Base-by-base conservation (phyloP, 1,140 invertebrate species). In the Drosophila sturtevanti region DNA sequence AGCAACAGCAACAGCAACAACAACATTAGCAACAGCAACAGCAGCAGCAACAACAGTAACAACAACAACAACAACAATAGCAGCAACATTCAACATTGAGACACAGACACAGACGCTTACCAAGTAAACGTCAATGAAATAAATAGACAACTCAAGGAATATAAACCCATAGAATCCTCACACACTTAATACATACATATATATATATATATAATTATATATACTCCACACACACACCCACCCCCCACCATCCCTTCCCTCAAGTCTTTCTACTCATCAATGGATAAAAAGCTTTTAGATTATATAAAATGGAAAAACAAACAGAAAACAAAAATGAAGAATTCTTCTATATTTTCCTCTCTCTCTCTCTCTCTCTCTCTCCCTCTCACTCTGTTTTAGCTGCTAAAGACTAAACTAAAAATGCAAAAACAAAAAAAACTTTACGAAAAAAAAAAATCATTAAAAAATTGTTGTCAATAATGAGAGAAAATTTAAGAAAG, bases 21-120 rank as follows among this genome's bases (percentile, higher is more conserved):
- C 48, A 66, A 34, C 66, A 75, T 52, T 48, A 75, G 31, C 63
- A 67, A 44, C 67, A 62, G 44, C 58, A 68, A 48, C 65, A 77
- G 14, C 64, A 68, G 34, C 56, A 71, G 11, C 74, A 73, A 31
- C 67, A 68, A 34, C 21, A 27, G 31, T 38, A 66, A 34, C 66
- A 75, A 52, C 55, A 75, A 22, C 63, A 67, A 44, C 67, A 62
- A 54, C 58, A 68, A 48, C 65, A 77, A 18, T 61, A 68, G 34
- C 56, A 71, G 11, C 74, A 73, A 31, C 67, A 68, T 65, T 55
- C 62, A 78, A 81, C 66, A n/a, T n/a, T 80, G 77, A 79, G 76
- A 89, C 84, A 89, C 84, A 79, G 76, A 89, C 84, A 89, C 84
- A 84, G 73, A 79, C 77, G 72, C 77, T 79, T 89, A 89, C 84